phyloP scores from a whole-genome alignment of 2,888 invertebrate genomes.

The Lasioglossum villosulum region DNA sequence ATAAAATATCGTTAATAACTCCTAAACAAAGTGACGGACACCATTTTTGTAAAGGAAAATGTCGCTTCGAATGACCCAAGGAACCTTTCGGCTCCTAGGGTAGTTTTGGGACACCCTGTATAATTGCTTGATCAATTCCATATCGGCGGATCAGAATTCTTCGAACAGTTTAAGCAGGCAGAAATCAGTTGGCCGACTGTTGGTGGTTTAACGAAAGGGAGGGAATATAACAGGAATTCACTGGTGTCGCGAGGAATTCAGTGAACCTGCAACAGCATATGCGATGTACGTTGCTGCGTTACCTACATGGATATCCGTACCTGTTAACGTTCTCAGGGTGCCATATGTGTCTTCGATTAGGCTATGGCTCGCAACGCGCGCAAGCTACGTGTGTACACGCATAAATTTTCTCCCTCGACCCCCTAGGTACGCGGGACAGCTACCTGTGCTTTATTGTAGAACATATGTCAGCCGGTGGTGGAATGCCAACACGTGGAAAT shows the following conservation, averaged over 20 bases:
- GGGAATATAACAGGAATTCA: conserved; percentile 29
- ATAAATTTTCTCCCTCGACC: conserved; percentile 61
- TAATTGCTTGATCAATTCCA: conserved; percentile 22
- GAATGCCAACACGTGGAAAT: conserved; percentile 77
- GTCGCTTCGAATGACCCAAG: too few species aligned
- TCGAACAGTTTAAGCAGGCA: background rate
- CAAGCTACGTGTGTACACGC: conserved; percentile 41
- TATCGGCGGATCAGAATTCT: conserved; percentile 13
- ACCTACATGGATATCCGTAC: conserved; percentile 53
- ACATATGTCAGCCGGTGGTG: conserved; percentile 75
- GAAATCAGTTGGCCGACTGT: conserved; percentile 18
- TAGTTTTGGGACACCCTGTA: too few species aligned
- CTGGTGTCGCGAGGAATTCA: conserved; percentile 49
- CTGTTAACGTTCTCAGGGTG: conserved; percentile 38
- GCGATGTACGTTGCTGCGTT: conserved; percentile 67
- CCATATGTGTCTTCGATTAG: conserved; percentile 69
- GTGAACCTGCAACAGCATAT: conserved; percentile 72
- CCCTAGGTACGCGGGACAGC: conserved; percentile 38
- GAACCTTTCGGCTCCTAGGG: too few species aligned
- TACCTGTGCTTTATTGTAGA: conserved; percentile 62
- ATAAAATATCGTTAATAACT: too few species aligned
- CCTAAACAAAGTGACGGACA: too few species aligned
- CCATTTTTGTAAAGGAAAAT: too few species aligned
- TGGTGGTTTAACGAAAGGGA: background rate
- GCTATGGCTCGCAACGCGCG: conserved; percentile 61